Conservation (phyloP, 2,797 vertebrate species). For the Megalops cyprinoides region DNA sequence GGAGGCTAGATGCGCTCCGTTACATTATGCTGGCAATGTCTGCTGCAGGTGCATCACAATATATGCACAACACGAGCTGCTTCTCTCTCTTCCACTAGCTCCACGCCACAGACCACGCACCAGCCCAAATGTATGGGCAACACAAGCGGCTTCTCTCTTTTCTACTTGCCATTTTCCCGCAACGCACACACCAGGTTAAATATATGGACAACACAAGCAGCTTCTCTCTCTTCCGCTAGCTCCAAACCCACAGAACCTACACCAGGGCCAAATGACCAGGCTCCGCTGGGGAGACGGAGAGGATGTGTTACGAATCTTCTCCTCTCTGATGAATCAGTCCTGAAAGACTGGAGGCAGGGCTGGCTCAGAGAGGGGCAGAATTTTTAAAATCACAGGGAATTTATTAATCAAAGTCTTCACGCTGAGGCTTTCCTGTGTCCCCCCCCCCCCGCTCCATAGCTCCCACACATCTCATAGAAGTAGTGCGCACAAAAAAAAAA, state of each 20-base stretch:
- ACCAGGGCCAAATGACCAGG: not conserved
- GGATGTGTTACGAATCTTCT: not conserved
- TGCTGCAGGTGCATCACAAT: not conserved
- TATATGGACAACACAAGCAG: not conserved
- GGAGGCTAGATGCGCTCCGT: not conserved
- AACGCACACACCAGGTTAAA: too few relatives aligned
- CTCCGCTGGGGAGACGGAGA: not conserved
- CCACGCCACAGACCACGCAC: not conserved
- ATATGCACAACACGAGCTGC: not conserved
- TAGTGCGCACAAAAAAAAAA: not conserved
- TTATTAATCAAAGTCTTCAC: slow-evolving; percentile 11
- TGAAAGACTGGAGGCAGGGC: not conserved
- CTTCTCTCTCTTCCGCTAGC: not conserved
- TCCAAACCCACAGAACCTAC: not conserved
- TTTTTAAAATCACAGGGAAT: slow-evolving; percentile 7
- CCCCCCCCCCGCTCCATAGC: not conserved
- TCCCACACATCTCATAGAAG: not conserved
- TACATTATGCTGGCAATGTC: not conserved
- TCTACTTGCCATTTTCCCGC: too few relatives aligned
- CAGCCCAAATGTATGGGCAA: too few relatives aligned
- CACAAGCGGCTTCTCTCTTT: too few relatives aligned
- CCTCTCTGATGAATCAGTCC: not conserved
- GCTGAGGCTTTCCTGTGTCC: not conserved
- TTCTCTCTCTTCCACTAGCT: not conserved
- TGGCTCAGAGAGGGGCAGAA: not conserved